Base-by-base conservation (phyloP, 1,140 invertebrate genomes). In the Danaus plexippus region DNA sequence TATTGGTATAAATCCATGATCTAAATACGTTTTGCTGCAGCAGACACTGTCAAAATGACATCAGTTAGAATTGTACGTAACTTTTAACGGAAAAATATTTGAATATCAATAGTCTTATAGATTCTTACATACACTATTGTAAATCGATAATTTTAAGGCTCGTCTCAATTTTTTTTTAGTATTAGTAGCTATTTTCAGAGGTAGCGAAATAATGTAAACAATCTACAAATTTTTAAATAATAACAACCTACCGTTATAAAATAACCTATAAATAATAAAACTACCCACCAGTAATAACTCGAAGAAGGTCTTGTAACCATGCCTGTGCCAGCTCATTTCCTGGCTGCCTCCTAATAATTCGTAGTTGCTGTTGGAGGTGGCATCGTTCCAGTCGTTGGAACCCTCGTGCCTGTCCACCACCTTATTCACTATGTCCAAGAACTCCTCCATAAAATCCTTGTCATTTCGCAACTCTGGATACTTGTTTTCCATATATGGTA, bases 281-380 rank as follows among this genome's bases (percentile, higher is more conserved):
- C 32, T 9, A 71, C 72, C 75, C 41, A 85, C 81, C 71, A 85
- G 52, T 18, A 85, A 43, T 1, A 85, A 64, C 7, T 82, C 75
- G 43, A 85, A 85, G 9, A 85, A 69, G 0, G 79, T 81, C 43
- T 70, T 78, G 57, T 82, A 85, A 1, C 81, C 81, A 13, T 78
- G 32, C 32, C 59, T 64, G 47, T 81, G 71, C 81, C 81, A 85
- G 47, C 80, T 83, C 57, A 71, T 65, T n/a, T 76, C 64, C 51
- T 75, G 72, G 7, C 78, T 22, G 0, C 81, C 81, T 0, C 43
- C 62, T 8, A 83, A 41, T 4, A 71, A 63, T 9, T 61, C 42
- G 22, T 70, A 80, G 0, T 54, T 55, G 9, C 60, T 63, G 4
- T 64, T 50, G 0, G 75, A 64, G 8, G 59, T 76, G 9, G 79